These are phyloP conservation scores for Hippocampus guttulatus DNA, from an alignment of 2,113 vertebrate genomes.

Conservation along the genomic window DNA sequence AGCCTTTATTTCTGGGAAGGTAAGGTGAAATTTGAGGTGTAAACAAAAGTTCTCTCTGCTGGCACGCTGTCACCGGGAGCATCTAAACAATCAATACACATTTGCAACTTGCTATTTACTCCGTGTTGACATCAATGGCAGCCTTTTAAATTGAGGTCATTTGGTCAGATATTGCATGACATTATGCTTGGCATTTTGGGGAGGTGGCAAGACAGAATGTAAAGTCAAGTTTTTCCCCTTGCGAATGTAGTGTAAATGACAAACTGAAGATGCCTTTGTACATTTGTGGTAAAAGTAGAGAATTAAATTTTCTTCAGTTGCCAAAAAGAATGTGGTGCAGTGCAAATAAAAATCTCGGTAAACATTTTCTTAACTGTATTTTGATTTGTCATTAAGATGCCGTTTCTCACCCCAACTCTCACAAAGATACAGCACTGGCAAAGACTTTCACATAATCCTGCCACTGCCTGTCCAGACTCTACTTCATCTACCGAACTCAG, in stretches of 20 bases:
- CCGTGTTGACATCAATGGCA: conserved; percentile 72
- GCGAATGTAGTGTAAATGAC: conserved; percentile 2
- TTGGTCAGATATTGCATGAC: conserved; percentile 73
- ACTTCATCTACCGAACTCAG: conserved; percentile 74
- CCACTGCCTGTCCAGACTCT: conserved; percentile 74
- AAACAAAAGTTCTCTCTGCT: conserved; percentile 73
- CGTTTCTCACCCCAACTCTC: conserved; percentile 61
- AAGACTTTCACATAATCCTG: conserved; percentile 72
- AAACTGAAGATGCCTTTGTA: too few relatives aligned
- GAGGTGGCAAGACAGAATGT: conserved; percentile 63
- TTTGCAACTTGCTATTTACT: conserved; percentile 83
- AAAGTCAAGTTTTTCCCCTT: conserved; percentile 41
- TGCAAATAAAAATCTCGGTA: not conserved
- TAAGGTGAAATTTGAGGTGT: conserved; percentile 75
- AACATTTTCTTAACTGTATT: conserved; percentile 35
- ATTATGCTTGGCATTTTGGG: conserved; percentile 67
- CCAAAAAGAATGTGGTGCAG: not conserved
- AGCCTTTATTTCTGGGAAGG: conserved; percentile 29
- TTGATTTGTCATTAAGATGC: conserved; percentile 63
- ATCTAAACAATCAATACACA: conserved; percentile 81
- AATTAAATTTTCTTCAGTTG: not conserved
- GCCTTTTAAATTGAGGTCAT: conserved; percentile 72
- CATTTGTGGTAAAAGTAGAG: too few relatives aligned
- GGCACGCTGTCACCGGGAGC: conserved; percentile 69
- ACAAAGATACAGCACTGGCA: conserved; percentile 65